phyloP scores from a whole-genome alignment of 2,888 invertebrate genomes.

The Caenorhabditis uteleia region DNA sequence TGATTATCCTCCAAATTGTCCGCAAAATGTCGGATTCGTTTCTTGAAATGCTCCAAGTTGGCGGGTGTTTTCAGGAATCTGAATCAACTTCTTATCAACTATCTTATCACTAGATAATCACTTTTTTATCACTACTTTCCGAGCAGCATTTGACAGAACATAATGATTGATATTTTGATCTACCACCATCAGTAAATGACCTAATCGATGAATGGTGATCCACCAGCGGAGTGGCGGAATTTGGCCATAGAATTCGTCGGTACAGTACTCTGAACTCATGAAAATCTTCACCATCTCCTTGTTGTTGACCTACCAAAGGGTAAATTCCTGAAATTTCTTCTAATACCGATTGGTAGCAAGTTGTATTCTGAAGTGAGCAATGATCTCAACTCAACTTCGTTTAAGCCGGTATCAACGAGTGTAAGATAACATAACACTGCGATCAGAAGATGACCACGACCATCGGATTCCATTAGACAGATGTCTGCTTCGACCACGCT shows the following conservation, averaged over 20 bases:
- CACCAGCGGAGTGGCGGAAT: conserved; percentile 25
- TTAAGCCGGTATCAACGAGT: conserved; percentile 22
- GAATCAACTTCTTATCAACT: neutral
- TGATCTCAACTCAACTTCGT: conserved; percentile 40
- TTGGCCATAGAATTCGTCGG: conserved; percentile 38
- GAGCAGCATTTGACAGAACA: conserved; percentile 15
- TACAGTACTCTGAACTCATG: conserved; percentile 41
- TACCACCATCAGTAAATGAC: conserved; percentile 17
- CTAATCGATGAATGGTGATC: conserved; percentile 14
- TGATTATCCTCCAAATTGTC: neutral
- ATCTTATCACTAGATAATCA: neutral
- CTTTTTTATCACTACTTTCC: conserved; percentile 20
- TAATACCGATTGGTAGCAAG: conserved; percentile 34
- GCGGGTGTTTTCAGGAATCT: conserved; percentile 24
- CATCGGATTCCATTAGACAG: conserved; percentile 43
- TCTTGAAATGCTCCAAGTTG: conserved; percentile 28
- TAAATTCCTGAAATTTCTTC: conserved; percentile 26
- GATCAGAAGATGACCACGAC: conserved; percentile 42
- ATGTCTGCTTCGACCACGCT: conserved; percentile 48
- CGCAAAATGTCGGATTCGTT: neutral
- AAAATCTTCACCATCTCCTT: too few relatives aligned
- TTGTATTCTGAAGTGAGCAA: conserved; percentile 28
- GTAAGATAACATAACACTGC: conserved; percentile 38
- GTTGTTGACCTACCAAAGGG: conserved; percentile 23
- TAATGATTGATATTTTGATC: conserved; percentile 19